Conservation (phyloP, 2,888 invertebrate genomes). For the Penaeus monodon region DNA sequence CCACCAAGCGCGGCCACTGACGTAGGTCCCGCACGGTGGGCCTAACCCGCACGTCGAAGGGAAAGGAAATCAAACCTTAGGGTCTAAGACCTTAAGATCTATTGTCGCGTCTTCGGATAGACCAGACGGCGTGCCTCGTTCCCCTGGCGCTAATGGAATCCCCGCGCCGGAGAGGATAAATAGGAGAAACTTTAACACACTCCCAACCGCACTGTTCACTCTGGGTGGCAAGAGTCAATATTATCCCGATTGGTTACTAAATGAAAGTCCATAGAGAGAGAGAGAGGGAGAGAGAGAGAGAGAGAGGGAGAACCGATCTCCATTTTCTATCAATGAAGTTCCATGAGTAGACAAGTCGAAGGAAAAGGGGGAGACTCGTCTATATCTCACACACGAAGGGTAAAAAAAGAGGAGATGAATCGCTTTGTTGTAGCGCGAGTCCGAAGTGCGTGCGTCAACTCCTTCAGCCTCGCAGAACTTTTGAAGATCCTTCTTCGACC, state of each 20-base stretch:
- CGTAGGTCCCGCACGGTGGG: slow-evolving; percentile 40
- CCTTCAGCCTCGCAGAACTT: no score
- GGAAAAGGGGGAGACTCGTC: no score
- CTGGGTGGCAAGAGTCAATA: slow-evolving; percentile 59
- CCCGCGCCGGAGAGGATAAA: slow-evolving; percentile 55
- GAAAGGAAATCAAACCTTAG: slow-evolving; percentile 4
- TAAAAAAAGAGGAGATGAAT: no score
- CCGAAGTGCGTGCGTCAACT: no score
- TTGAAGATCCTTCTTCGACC: no score
- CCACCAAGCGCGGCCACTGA: slow-evolving; percentile 56
- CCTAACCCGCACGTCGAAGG: slow-evolving; percentile 23
- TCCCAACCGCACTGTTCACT: slow-evolving; percentile 55
- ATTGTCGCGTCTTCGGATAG: neutral
- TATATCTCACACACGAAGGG: no score
- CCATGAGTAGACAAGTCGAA: no score
- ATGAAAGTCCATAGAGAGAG: slow-evolving; percentile 34
- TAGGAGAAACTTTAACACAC: slow-evolving; percentile 59
- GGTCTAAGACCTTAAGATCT: neutral
- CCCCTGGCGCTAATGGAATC: slow-evolving; percentile 51
- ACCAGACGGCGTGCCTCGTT: neutral
- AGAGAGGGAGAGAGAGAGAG: neutral
- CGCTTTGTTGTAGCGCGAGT: no score
- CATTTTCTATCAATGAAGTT: no score
- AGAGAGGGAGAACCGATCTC: neutral
- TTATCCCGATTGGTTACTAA: slow-evolving; percentile 42